Conservation (phyloP, 2,113 vertebrate species). For the Probosciger aterrimus region DNA sequence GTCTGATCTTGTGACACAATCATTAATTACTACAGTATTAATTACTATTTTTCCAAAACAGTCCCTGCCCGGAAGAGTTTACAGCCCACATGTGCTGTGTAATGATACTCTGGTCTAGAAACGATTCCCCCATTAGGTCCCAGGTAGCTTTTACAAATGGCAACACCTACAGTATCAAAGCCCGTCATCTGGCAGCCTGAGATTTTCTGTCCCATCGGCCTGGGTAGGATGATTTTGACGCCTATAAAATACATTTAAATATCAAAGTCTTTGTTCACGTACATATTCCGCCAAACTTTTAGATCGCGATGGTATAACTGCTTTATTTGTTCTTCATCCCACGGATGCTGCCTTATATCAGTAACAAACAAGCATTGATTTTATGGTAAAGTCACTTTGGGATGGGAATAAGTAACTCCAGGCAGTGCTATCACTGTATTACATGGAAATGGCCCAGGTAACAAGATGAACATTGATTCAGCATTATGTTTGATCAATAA, state of each 20-base stretch:
- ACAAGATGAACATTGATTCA: slow-evolving; percentile 99
- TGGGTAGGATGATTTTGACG: neutral
- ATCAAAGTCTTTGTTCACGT: neutral
- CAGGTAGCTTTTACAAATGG: slow-evolving; percentile 22
- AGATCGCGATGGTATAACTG: neutral
- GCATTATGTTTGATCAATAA: slow-evolving; percentile 99
- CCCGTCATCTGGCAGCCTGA: neutral
- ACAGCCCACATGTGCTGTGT: slow-evolving; percentile 7
- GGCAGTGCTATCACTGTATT: slow-evolving; percentile 96
- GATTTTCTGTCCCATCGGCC: slow-evolving; percentile 11
- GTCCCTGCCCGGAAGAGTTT: slow-evolving; percentile 26
- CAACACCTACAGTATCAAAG: slow-evolving; percentile 6
- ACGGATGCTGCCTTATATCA: slow-evolving; percentile 83
- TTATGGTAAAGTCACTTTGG: slow-evolving; percentile 97
- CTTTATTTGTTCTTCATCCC: slow-evolving; percentile 61
- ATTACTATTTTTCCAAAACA: slow-evolving; percentile 49
- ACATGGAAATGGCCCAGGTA: slow-evolving; percentile 95
- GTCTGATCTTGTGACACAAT: slow-evolving; percentile 55
- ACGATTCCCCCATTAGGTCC: neutral
- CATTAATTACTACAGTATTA: slow-evolving; percentile 60
- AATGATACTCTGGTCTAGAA: neutral
- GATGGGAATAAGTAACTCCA: slow-evolving; percentile 93
- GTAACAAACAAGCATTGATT: slow-evolving; percentile 94
- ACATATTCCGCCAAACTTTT: neutral
- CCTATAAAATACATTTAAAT: slow-evolving; percentile 19